Conservation (phyloP, 2,113 vertebrate species). For the Ascaphus truei region DNA sequence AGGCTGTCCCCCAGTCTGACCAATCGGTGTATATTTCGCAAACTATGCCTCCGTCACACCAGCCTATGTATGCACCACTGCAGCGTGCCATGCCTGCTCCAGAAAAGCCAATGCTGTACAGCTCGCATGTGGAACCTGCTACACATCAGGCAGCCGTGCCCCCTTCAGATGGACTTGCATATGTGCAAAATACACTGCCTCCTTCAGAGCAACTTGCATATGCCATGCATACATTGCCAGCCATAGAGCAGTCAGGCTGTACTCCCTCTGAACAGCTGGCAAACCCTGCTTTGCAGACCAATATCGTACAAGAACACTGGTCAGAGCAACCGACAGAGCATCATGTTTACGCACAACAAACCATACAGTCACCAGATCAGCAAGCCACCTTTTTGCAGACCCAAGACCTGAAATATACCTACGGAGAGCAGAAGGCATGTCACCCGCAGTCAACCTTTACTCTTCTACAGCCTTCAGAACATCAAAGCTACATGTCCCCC, state of each 20-base stretch:
- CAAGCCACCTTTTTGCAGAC: background rate
- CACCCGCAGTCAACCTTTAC: background rate
- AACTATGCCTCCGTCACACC: background rate
- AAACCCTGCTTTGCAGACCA: slow-evolving; percentile 5
- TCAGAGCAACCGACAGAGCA: slow-evolving; percentile 39
- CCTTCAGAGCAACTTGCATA: slow-evolving; percentile 18
- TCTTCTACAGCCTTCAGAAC: background rate
- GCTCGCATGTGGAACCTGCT: background rate
- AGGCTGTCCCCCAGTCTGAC: background rate
- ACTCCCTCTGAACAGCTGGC: slow-evolving; percentile 22
- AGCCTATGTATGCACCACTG: background rate
- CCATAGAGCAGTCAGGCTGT: slow-evolving; percentile 18
- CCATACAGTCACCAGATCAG: slow-evolving; percentile 39
- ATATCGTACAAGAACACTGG: slow-evolving; percentile 5
- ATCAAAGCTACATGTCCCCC: background rate
- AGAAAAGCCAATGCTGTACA: background rate
- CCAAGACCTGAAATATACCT: background rate
- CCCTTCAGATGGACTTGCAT: background rate
- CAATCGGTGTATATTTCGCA: background rate
- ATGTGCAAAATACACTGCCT: background rate
- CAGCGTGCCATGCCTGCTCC: background rate
- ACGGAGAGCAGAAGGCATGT: slow-evolving; percentile 29
- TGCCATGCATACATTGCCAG: background rate
- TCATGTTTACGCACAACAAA: slow-evolving; percentile 26
- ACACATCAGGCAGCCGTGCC: background rate